These are phyloP conservation scores for Galeruca laticollis DNA, from an alignment of 2,888 invertebrate species.

Conservation along the genomic window DNA sequence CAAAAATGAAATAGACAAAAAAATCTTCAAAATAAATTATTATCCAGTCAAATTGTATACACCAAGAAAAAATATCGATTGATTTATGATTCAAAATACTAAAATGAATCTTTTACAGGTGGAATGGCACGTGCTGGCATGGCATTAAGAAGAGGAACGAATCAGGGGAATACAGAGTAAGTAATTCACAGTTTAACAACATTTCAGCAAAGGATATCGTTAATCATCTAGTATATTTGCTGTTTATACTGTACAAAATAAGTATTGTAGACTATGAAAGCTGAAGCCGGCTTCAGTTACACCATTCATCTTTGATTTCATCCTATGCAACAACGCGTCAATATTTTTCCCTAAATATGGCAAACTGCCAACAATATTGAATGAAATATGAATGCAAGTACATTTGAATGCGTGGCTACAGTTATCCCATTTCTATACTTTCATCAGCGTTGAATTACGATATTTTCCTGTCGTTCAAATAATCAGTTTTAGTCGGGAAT, in stretches of 20 bases:
- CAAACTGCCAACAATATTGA: constrained; percentile 28
- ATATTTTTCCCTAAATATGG: constrained; percentile 25
- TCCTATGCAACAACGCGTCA: constrained; percentile 21
- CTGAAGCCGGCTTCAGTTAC: constrained; percentile 2
- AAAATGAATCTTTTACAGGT: constrained; percentile 62
- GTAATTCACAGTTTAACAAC: too few relatives aligned
- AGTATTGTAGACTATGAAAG: not conserved
- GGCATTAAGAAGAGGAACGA: constrained; percentile 78
- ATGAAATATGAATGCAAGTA: constrained; percentile 23
- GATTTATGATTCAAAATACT: not conserved
- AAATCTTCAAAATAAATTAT: too few relatives aligned
- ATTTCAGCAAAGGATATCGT: constrained; percentile 25
- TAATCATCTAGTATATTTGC: constrained; percentile 6
- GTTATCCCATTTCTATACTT: constrained; percentile 8
- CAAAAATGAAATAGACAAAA: too few relatives aligned
- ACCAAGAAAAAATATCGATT: too few relatives aligned
- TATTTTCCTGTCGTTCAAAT: constrained; percentile 2
- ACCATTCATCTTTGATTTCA: constrained; percentile 27
- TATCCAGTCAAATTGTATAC: too few relatives aligned
- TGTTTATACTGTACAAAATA: too few relatives aligned
- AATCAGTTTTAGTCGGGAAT: not conserved
- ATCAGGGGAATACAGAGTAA: constrained; percentile 80
- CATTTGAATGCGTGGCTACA: constrained; percentile 1
- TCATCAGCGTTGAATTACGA: not conserved
- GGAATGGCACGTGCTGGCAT: constrained; percentile 84